Evolutionary conservation across 2,888 invertebrate species (phyloP), one percentile per base, ranked within the genome.

Genomic region (Germaria angustata): DNA sequence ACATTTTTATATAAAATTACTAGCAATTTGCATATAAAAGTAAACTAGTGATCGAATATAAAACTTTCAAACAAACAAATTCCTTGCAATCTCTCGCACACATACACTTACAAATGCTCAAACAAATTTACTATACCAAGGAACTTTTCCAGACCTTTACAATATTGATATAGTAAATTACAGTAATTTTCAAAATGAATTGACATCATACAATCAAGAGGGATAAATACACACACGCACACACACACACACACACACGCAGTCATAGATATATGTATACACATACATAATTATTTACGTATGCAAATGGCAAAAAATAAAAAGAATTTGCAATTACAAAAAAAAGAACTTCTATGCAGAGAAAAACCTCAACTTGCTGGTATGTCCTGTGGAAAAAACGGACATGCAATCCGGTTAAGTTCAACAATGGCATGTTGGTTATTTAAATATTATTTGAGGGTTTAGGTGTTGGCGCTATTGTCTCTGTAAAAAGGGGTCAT

Each of bases 1-100:
- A 81, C 78, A 78, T 78, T 78, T 81, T 75, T 69, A 69, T 69
- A 75, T 65, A 41, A 75, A 82, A 82, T 82, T 82, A 75, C 81
- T 11, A 22, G 65, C 53, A 75, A 82, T 82, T 82, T 82, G 75
- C 81, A 82, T 82, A 75, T 36, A 65, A 69, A 78, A 78, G 68
- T 63, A 68, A 65, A 69, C 8, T 49, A 28, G 53, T 53, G 53
- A 69, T 53, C 55, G 53, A 63, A 63, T 20, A 32, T n/a, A 44
- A 53, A 69, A 44, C 51, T n/a, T 36, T 57, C 51, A 51, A 39
- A 28, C 72, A 22, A 51, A 49, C 36, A 28, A 44, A 44, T 34
- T 34, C 53, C 17, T 22, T 44, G 11, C 32, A 24, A n/a, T n/a
- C 39, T 11, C 55, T 22, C 17, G 51, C 11, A 53, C 5, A 32